These are phyloP conservation scores for Rhea americana DNA, from an alignment of 2,113 vertebrate genomes.

Conservation along the genomic window DNA sequence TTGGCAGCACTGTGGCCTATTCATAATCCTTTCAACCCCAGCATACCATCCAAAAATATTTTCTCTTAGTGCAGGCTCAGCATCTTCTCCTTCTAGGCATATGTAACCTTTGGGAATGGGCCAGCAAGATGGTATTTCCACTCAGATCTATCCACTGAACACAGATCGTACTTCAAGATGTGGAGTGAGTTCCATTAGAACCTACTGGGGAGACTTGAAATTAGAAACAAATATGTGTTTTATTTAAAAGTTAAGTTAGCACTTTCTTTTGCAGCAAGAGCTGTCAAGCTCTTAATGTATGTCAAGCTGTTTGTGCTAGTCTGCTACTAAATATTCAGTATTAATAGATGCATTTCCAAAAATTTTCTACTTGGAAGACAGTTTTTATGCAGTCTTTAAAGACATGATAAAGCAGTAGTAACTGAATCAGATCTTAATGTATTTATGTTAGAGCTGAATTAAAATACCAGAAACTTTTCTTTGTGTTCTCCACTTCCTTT, in stretches of 20 bases:
- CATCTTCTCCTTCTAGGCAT: background rate
- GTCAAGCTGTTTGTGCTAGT: background rate
- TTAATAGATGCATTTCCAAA: background rate
- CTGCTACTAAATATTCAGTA: background rate
- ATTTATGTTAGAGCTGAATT: background rate
- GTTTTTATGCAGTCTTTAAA: background rate
- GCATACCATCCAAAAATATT: background rate
- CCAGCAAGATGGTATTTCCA: background rate
- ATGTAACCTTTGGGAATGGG: background rate
- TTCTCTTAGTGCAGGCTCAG: background rate
- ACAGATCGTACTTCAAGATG: background rate
- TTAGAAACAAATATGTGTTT: background rate
- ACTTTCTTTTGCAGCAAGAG: background rate
- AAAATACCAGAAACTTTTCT: background rate
- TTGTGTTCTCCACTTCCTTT: background rate
- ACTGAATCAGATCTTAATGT: background rate
- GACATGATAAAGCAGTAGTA: background rate
- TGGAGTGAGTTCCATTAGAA: background rate
- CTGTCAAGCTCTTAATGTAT: background rate
- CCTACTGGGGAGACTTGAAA: background rate
- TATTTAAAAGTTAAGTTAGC: background rate
- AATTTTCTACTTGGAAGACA: background rate
- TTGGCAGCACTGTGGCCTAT: background rate
- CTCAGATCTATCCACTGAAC: background rate
- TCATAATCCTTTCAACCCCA: background rate